Evolutionary conservation across 2,113 vertebrate species (phyloP).

Genomic region (Semicossyphus pulcher): DNA sequence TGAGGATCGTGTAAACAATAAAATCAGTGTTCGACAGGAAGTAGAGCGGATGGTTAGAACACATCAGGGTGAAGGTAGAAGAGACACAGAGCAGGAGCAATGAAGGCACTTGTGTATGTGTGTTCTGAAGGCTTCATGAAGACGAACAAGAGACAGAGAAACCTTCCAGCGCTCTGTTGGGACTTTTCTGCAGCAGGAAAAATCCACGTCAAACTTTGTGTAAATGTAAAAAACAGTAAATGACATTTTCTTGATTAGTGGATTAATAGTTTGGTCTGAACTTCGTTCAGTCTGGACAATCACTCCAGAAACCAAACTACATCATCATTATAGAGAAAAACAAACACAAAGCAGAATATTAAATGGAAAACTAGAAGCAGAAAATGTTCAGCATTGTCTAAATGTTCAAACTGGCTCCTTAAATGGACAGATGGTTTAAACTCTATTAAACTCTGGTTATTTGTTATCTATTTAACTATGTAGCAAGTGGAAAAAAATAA

Average conservation of each 20-base stretch:
- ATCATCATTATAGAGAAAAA: too few relatives aligned
- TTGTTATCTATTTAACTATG: too few relatives aligned
- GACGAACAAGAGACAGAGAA: slow-evolving; percentile 7
- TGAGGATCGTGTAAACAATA: not conserved
- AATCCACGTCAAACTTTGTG: not conserved
- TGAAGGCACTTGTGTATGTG: slow-evolving; percentile 66
- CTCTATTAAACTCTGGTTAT: too few relatives aligned
- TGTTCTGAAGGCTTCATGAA: slow-evolving; percentile 50
- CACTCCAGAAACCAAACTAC: too few relatives aligned
- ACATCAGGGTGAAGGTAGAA: not conserved
- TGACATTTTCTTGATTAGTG: not conserved
- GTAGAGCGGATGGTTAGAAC: not conserved
- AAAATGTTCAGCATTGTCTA: too few relatives aligned
- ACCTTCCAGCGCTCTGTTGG: not conserved
- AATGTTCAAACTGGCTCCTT: too few relatives aligned
- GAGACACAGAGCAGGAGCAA: not conserved
- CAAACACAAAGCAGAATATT: too few relatives aligned
- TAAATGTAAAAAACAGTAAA: too few relatives aligned
- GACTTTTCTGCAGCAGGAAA: not conserved
- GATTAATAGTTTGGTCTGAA: not conserved
- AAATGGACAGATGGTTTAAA: too few relatives aligned
- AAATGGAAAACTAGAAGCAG: too few relatives aligned
- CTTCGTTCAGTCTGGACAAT: too few relatives aligned
- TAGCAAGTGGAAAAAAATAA: too few relatives aligned
- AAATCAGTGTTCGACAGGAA: not conserved